These are phyloP conservation scores for Lanistes nyassanus DNA, from an alignment of 1,140 invertebrate species.

Conservation along the genomic window DNA sequence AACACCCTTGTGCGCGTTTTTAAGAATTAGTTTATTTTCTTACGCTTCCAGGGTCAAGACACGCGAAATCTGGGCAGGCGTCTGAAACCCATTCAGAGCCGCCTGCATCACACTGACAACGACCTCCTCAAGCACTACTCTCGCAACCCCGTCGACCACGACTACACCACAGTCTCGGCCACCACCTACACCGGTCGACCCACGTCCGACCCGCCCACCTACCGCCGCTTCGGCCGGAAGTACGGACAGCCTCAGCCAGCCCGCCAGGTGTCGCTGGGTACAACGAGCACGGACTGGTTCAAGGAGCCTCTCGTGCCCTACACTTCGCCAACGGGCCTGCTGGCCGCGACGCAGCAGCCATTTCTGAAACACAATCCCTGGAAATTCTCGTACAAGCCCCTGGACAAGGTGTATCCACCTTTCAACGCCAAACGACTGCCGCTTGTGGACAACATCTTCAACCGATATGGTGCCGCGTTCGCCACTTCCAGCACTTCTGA, in stretches of 20 bases:
- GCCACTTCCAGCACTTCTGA: conserved; percentile 6
- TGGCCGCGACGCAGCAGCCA: conserved; percentile 59
- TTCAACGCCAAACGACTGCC: conserved; percentile 40
- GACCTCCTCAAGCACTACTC: conserved; percentile 46
- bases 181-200: conserved; percentile 40
- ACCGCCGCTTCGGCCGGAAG: conserved; percentile 42
- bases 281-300: conserved; percentile 47
- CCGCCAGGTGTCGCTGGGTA: conserved; percentile 32
- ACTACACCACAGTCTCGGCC: conserved; percentile 45
- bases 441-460: conserved; percentile 47
- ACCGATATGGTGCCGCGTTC: conserved; percentile 49
- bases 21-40: not conserved
- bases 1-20: no score
- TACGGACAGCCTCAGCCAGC: conserved; percentile 31
- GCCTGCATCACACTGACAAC: conserved; percentile 46
- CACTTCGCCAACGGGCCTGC: conserved; percentile 48
- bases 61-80: conserved; percentile 39
- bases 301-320: conserved; percentile 30
- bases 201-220: conserved; percentile 32
- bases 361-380: conserved; percentile 54
- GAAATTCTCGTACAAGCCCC: conserved; percentile 56
- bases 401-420: conserved; percentile 53
- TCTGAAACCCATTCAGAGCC: conserved; percentile 31
- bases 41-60: conserved; percentile 37
- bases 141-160: conserved; percentile 28